Percentiles rank a stretch among this genome's conserved stretches.
These are phyloP conservation scores for Hybos culiciformis DNA, from an alignment of 2,888 invertebrate genomes.

Conservation along the genomic window DNA sequence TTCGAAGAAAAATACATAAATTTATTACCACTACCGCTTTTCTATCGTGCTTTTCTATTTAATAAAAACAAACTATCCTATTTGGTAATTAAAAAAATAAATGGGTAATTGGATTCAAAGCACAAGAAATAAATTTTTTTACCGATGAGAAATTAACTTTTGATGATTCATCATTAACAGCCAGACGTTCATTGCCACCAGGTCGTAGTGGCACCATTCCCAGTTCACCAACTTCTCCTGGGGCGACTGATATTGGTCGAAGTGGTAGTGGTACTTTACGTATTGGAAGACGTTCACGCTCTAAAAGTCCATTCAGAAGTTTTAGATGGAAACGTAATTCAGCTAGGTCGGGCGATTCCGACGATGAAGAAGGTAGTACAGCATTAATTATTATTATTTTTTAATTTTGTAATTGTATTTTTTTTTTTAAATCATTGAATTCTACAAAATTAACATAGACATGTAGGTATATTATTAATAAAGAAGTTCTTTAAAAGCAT, in stretches of 20 bases:
- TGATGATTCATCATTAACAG: conserved; percentile 6
- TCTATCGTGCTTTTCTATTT: background rate
- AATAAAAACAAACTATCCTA: background rate
- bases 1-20: background rate
- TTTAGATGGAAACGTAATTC: conserved; percentile 80
- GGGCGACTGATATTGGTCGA: conserved; percentile 19
- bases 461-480: too few relatives aligned
- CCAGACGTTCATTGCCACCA: conserved; percentile 8
- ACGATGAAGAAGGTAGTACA: conserved; percentile 59
- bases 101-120: too few relatives aligned
- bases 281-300: conserved; percentile 49
- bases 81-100: too few relatives aligned
- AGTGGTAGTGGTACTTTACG: conserved; percentile 33
- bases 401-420: background rate
- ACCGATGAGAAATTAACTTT: too few relatives aligned
- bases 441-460: too few relatives aligned
- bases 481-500: too few relatives aligned
- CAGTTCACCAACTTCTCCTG: conserved; percentile 12
- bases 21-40: background rate
- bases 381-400: background rate
- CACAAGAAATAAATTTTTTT: too few relatives aligned
- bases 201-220: background rate
- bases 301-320: conserved; percentile 88
- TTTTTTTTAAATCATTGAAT: background rate
- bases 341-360: conserved; percentile 48